Percentiles rank a stretch among this genome's conserved stretches.
These are phyloP conservation scores for Drosophila histrio DNA, from an alignment of 2,888 invertebrate species.

Conservation along the genomic window DNA sequence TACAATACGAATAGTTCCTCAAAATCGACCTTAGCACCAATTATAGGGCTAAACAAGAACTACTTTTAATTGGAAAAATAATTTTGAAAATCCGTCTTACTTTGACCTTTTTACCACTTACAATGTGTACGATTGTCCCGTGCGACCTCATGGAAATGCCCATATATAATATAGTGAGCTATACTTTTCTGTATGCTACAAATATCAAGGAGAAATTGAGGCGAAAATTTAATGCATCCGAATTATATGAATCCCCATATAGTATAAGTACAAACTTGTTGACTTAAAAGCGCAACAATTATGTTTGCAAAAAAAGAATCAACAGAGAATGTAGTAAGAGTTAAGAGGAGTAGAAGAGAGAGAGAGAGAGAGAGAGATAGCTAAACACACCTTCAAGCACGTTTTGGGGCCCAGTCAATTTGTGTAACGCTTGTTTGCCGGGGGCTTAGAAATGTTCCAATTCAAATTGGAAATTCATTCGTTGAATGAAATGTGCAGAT, in stretches of 20 bases:
- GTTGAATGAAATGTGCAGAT: constrained; percentile 37
- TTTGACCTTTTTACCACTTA: too few species aligned
- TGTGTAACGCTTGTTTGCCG: constrained; percentile 6
- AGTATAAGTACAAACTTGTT: not conserved
- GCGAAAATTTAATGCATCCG: not conserved
- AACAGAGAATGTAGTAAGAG: not conserved
- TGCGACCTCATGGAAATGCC: too few species aligned
- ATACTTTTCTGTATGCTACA: too few species aligned
- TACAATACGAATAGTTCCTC: too few species aligned
- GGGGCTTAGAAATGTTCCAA: constrained; percentile 16
- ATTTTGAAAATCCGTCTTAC: too few species aligned
- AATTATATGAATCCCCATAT: not conserved
- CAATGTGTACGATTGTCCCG: too few species aligned
- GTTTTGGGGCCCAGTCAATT: constrained; percentile 9
- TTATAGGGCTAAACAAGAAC: too few species aligned
- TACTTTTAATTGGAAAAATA: too few species aligned
- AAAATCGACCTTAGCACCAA: too few species aligned
- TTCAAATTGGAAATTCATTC: constrained; percentile 20
- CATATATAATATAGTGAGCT: too few species aligned
- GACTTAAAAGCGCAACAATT: constrained; percentile 10
- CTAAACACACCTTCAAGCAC: not conserved
- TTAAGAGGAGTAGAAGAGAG: not conserved
- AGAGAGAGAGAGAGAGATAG: not conserved
- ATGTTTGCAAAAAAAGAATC: constrained; percentile 2
- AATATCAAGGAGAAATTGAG: not conserved